Conservation (phyloP, 1,140 invertebrate genomes). For the Seison nebaliae region DNA sequence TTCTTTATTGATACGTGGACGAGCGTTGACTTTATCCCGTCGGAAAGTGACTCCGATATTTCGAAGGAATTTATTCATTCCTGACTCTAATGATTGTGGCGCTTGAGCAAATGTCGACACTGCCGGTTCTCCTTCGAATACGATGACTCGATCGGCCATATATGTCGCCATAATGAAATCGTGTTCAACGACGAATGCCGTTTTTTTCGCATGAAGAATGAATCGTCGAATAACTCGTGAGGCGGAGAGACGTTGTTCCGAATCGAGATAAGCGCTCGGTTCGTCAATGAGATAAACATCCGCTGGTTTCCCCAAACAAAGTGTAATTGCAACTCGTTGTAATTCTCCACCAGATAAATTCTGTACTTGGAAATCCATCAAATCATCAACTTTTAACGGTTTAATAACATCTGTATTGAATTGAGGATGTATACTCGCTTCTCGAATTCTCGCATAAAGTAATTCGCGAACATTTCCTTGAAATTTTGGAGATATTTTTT, state of each 20-base stretch:
- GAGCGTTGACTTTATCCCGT: constrained; percentile 87
- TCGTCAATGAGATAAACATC: constrained; percentile 98
- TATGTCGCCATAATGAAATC: constrained; percentile 99
- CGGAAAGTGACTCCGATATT: constrained; percentile 90
- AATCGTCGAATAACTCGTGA: constrained; percentile 96
- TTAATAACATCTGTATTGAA: constrained; percentile 98
- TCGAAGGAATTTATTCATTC: constrained; percentile 92
- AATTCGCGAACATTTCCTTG: constrained; percentile 65
- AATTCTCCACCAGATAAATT: constrained; percentile 96
- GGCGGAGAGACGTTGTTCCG: constrained; percentile 94
- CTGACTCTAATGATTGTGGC: constrained; percentile 72
- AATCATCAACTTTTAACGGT: constrained; percentile 80
- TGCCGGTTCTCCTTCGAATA: constrained; percentile 79
- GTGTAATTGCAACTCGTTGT: constrained; percentile 72
- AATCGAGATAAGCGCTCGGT: constrained; percentile 93
- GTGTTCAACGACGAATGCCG: constrained; percentile 96
- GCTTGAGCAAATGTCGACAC: constrained; percentile 57
- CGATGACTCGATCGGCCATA: constrained; percentile 85
- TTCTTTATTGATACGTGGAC: constrained; percentile 87
- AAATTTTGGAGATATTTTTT: constrained; percentile 94
- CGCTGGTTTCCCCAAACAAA: constrained; percentile 89
- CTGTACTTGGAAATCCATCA: constrained; percentile 82
- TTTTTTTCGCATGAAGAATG: constrained; percentile 93
- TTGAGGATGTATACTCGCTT: constrained; percentile 82
- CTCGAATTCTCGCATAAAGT: constrained; percentile 76